Evolutionary conservation across 2,888 invertebrate species (phyloP), one percentile per base, ranked within the genome.

Genomic region (Thereva unica): DNA sequence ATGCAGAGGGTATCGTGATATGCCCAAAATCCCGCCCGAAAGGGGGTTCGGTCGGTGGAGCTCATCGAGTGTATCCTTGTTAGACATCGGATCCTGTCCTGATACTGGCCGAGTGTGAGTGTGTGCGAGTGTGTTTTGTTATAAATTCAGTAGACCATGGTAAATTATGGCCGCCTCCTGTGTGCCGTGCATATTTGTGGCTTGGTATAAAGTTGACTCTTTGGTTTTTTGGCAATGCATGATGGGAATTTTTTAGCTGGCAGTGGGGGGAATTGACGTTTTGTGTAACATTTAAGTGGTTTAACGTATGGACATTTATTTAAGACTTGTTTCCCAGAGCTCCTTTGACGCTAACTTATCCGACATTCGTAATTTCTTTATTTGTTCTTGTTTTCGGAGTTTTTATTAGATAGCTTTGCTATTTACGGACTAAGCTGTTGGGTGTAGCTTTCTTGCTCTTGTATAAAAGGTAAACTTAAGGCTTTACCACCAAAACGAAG

Each of bases 71-170:
- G 59, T 47, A 59, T 45, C 59, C 59, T 47, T 47, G 59, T 59
- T 59, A 59, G 47, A 59, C 38, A 35, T 37, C 47, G 38, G 45
- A 57, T 57, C 23, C 40, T 55, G 41, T 35, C 38, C 49, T 45
- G 47, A 59, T 47, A 47, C 12, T n/a, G 6, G 47, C 10, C 5
- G 47, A 12, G n/a, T n/a, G 10, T 5, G 5, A 4, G 47, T 34
- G 34, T 37, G 63, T 38, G 44, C 3, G 64, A 41, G 49, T 55
- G 49, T 40, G 63, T 50, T 68, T 63, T 68, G 66, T 56, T 68
- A 65, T 68, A 66, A 63, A 68, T 68, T 68, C 68, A 68, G 63
- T 64, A 68, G 68, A 68, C 68, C 66, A 66, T 66, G 63, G 68
- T 68, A 68, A 68, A 68, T 66, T 68, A 68, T 68, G 66, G 68